Conservation (phyloP, 2,797 vertebrate genomes). For the Urosaurus nigricauda region DNA sequence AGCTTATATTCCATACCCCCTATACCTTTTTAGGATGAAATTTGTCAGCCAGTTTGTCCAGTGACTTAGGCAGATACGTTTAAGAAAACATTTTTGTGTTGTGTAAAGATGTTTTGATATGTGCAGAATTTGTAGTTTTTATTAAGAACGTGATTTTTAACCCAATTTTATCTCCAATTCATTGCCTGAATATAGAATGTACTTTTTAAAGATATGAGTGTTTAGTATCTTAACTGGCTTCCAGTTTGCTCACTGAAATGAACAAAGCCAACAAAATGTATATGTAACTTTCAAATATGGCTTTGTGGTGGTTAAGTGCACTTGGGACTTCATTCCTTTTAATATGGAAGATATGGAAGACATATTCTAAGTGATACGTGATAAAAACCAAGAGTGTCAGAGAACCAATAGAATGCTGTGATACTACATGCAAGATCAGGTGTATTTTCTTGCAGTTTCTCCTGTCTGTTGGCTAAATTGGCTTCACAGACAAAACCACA, state of each 20-base stretch:
- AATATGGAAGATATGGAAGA: not conserved
- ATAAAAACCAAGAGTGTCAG: not conserved
- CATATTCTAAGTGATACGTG: not conserved
- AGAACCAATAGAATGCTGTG: not conserved
- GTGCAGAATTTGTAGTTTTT: too few relatives aligned
- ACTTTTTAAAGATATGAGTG: too few relatives aligned
- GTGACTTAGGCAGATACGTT: too few relatives aligned
- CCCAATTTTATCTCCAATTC: too few relatives aligned
- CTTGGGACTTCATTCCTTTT: not conserved
- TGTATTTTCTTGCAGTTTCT: not conserved
- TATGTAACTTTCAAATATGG: not conserved
- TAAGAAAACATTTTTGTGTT: too few relatives aligned
- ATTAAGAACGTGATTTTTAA: too few relatives aligned
- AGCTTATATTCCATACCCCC: too few relatives aligned
- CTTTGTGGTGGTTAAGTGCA: not conserved
- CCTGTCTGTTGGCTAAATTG: not conserved
- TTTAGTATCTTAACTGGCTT: too few relatives aligned
- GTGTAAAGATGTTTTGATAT: too few relatives aligned
- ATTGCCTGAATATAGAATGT: too few relatives aligned
- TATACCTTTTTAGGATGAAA: too few relatives aligned
- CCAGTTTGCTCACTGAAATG: not conserved
- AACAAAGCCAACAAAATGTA: not conserved
- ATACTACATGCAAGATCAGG: not conserved
- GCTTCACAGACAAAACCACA: not conserved
- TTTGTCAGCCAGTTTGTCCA: too few relatives aligned